Percentiles rank a stretch among this genome's conserved stretches.
phyloP scores from a whole-genome alignment of 2,797 vertebrate species.

The Sebastes minor region DNA sequence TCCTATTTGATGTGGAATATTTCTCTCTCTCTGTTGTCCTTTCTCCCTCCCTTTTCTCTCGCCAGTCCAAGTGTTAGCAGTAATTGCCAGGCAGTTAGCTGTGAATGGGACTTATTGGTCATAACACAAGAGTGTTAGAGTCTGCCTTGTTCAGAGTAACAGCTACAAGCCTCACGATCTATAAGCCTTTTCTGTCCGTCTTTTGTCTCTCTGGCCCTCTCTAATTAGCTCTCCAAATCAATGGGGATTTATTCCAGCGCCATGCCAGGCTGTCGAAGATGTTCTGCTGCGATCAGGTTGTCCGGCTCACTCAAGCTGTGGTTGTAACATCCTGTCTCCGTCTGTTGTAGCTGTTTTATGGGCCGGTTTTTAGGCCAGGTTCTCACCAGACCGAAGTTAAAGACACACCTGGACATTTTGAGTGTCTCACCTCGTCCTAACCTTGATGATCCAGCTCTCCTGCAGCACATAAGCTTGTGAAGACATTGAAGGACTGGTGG shows the following conservation, averaged over 20 bases:
- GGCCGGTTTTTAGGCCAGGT: neutral
- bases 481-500: neutral
- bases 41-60: slow-evolving; percentile 3
- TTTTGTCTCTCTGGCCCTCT: slow-evolving; percentile 56
- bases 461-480: neutral
- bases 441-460: neutral
- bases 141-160: slow-evolving; percentile 52
- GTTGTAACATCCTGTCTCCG: neutral
- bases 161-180: slow-evolving; percentile 51
- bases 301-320: neutral
- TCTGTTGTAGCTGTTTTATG: neutral
- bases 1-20: slow-evolving; percentile 9
- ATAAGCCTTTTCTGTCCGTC: slow-evolving; percentile 45
- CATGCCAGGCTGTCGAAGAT: slow-evolving; percentile 26
- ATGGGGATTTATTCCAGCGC: slow-evolving; percentile 50
- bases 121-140: slow-evolving; percentile 30
- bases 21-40: neutral
- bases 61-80: slow-evolving; percentile 7
- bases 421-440: neutral
- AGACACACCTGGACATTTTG: neutral
- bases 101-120: slow-evolving; percentile 54
- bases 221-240: slow-evolving; percentile 69
- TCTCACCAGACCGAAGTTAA: neutral
- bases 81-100: slow-evolving; percentile 52
- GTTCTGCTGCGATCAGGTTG: slow-evolving; percentile 28